Conservation (phyloP, 2,113 vertebrate genomes). For the Rhinoptilus africanus region DNA sequence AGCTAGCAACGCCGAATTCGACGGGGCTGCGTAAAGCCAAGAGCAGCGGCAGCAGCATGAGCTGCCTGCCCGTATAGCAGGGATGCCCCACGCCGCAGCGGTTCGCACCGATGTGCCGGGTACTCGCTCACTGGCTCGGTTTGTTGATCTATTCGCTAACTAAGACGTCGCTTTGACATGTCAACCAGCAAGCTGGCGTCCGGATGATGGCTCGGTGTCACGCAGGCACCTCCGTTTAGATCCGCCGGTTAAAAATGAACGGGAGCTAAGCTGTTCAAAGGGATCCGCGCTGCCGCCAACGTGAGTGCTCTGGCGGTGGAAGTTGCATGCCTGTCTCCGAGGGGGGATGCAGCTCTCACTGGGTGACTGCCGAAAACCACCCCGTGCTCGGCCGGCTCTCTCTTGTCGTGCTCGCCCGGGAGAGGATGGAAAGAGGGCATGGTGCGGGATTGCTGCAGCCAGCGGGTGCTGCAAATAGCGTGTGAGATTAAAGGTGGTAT, state of each 20-base stretch:
- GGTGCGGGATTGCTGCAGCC: neutral
- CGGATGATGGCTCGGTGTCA: neutral
- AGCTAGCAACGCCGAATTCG: neutral
- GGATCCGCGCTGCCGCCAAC: neutral
- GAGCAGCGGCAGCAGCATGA: neutral
- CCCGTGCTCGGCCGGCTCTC: neutral
- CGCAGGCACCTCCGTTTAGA: neutral
- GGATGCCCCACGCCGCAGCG: neutral
- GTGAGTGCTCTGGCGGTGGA: constrained; percentile 33
- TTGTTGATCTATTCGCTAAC: neutral
- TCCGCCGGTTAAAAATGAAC: neutral
- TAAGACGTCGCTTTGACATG: neutral
- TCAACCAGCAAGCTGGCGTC: neutral
- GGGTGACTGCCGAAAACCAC: neutral
- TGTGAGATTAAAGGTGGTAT: neutral
- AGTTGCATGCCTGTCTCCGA: neutral
- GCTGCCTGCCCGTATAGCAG: neutral
- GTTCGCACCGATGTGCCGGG: neutral
- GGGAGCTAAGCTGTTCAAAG: constrained; percentile 6
- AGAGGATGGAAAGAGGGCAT: neutral
- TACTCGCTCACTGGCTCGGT: neutral
- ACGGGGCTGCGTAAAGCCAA: neutral
- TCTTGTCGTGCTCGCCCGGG: neutral
- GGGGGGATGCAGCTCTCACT: neutral
- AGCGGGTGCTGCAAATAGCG: neutral